Percentiles rank a stretch among this genome's conserved stretches.
Evolutionary conservation across 2,113 vertebrate species (phyloP).

Genomic region (Castor canadensis): DNA sequence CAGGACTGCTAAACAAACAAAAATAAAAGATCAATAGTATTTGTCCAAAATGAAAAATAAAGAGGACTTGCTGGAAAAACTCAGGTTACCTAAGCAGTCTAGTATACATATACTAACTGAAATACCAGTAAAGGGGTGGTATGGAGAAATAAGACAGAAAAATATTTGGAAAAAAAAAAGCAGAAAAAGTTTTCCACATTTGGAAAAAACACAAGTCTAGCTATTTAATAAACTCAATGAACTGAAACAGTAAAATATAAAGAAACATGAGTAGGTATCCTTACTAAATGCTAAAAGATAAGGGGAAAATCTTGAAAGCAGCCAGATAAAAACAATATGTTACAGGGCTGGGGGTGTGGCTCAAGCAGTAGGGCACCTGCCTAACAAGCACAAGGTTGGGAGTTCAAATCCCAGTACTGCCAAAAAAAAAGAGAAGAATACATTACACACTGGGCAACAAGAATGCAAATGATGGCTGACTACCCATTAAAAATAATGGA

Average conservation of each 20-base stretch:
- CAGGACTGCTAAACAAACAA: too few species aligned
- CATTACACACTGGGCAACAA: not conserved
- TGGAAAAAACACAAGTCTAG: not conserved
- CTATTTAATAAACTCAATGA: not conserved
- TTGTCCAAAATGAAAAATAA: slow-evolving; percentile 39
- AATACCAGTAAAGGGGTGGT: not conserved
- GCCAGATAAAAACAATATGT: not conserved
- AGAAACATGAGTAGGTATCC: not conserved
- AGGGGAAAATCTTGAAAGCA: not conserved
- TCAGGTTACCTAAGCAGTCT: not conserved
- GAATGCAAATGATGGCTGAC: not conserved
- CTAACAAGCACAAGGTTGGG: too few species aligned
- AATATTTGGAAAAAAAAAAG: not conserved
- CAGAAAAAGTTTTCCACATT: not conserved
- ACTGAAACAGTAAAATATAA: not conserved
- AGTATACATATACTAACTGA: not conserved
- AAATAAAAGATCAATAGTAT: not conserved
- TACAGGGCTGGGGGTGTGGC: not conserved
- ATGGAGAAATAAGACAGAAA: not conserved
- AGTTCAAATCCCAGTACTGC: too few species aligned
- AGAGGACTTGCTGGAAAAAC: not conserved
- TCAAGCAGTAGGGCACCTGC: too few species aligned
- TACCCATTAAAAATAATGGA: not conserved
- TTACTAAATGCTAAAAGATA: not conserved
- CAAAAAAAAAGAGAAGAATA: too few species aligned